phyloP scores from a whole-genome alignment of 2,888 invertebrate species.

The Calameuta filiformis region DNA sequence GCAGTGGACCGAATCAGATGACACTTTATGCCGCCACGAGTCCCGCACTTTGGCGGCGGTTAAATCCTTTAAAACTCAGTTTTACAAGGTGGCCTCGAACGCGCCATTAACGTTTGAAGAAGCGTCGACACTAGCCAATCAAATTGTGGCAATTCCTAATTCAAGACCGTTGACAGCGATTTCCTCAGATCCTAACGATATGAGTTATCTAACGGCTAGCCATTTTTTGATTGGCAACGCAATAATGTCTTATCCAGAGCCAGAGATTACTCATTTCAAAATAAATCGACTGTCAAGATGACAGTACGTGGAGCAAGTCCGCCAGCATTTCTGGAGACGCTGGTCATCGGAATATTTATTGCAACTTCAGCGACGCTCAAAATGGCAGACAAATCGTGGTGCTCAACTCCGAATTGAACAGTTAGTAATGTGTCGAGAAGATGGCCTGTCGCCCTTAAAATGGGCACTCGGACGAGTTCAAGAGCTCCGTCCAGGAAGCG shows the following conservation, averaged over 20 bases:
- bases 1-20: conserved; percentile 28
- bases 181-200: conserved; percentile 24
- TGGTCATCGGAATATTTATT: conserved; percentile 27
- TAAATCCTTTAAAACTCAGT: conserved; percentile 36
- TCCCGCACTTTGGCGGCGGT: conserved; percentile 41
- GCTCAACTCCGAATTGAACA: background rate
- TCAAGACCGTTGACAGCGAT: conserved; percentile 25
- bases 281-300: conserved; percentile 23
- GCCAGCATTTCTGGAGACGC: conserved; percentile 29
- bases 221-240: conserved; percentile 26
- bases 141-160: conserved; percentile 27
- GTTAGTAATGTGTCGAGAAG: no score
- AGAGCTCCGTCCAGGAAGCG: no score
- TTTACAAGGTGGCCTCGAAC: conserved; percentile 15
- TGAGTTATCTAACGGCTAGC: conserved; percentile 18
- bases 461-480: no score
- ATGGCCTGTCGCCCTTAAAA: no score
- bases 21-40: conserved; percentile 39
- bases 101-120: conserved; percentile 34
- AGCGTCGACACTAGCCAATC: conserved; percentile 14
- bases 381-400: conserved; percentile 14
- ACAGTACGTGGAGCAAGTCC: conserved; percentile 23
- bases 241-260: conserved; percentile 16
- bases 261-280: conserved; percentile 8
- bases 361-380: conserved; percentile 14